phyloP scores from a whole-genome alignment of 2,113 vertebrate genomes.

The Octodon degus region DNA sequence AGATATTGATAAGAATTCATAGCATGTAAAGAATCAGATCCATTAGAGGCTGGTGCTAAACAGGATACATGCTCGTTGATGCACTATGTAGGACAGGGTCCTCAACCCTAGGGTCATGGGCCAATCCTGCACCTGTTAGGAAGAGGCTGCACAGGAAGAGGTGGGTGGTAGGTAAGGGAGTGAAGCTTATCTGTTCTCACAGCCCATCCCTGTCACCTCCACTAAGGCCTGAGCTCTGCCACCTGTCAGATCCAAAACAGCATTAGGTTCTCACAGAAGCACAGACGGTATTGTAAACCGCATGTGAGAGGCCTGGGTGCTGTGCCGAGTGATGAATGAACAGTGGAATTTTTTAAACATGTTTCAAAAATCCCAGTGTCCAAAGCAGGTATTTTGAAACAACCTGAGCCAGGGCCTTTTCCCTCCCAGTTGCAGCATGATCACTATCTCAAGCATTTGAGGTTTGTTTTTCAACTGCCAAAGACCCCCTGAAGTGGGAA shows the following conservation, averaged over 20 bases:
- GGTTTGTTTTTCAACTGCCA: not conserved
- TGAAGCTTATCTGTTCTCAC: not conserved
- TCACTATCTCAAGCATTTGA: not conserved
- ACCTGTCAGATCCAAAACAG: not conserved
- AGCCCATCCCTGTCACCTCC: not conserved
- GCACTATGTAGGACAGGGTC: not conserved
- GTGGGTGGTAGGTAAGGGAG: not conserved
- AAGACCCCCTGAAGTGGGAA: not conserved
- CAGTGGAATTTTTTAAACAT: not conserved
- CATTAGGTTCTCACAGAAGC: not conserved
- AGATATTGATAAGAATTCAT: slow-evolving; percentile 40
- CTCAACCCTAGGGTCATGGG: not conserved
- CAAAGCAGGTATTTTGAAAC: not conserved
- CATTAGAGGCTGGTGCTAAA: not conserved
- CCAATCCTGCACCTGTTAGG: not conserved
- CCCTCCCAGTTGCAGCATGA: not conserved
- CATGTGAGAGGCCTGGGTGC: not conserved
- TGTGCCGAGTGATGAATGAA: not conserved
- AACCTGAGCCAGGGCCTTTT: not conserved
- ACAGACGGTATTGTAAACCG: not conserved
- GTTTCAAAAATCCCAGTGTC: not conserved
- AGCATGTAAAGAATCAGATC: not conserved
- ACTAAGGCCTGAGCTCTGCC: not conserved
- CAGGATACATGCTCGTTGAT: not conserved
- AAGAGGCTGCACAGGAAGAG: not conserved